These are phyloP conservation scores for Pangasius larnaudii DNA, from an alignment of 2,797 vertebrate genomes.

Conservation along the genomic window DNA sequence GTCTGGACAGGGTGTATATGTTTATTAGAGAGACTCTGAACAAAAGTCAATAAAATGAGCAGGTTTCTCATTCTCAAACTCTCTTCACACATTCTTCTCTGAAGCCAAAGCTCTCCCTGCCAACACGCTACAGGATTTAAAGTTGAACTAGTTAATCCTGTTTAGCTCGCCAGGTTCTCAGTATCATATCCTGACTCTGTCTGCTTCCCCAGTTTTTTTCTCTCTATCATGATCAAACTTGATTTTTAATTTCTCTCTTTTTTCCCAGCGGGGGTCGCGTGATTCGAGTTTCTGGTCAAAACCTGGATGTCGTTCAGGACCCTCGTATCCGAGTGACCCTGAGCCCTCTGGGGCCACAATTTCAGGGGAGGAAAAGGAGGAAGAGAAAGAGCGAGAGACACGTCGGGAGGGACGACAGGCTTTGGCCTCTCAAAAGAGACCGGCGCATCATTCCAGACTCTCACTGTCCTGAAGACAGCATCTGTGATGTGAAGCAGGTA, in stretches of 20 bases:
- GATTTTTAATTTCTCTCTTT: neutral
- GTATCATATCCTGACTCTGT: neutral
- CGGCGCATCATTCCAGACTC: slow-evolving; percentile 83
- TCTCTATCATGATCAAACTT: neutral
- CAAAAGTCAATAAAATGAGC: neutral
- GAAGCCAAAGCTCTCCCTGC: neutral
- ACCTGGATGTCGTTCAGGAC: slow-evolving; percentile 93
- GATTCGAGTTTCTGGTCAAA: slow-evolving; percentile 86
- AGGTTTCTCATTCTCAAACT: neutral
- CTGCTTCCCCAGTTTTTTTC: neutral
- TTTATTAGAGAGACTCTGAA: neutral
- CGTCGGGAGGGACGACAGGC: slow-evolving; percentile 33
- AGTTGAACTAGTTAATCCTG: neutral
- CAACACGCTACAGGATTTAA: neutral
- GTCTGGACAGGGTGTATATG: neutral
- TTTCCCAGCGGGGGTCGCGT: slow-evolving; percentile 85
- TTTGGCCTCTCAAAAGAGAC: slow-evolving; percentile 67
- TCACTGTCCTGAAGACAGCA: slow-evolving; percentile 73
- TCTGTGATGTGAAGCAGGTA: slow-evolving; percentile 82
- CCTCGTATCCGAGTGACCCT: slow-evolving; percentile 89
- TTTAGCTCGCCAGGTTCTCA: neutral
- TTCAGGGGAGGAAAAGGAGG: slow-evolving; percentile 65
- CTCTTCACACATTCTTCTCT: neutral
- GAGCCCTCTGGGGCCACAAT: slow-evolving; percentile 74
- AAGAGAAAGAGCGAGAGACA: slow-evolving; percentile 35